Conservation (phyloP, 2,797 vertebrate genomes). For the Hemibagrus guttatus region DNA sequence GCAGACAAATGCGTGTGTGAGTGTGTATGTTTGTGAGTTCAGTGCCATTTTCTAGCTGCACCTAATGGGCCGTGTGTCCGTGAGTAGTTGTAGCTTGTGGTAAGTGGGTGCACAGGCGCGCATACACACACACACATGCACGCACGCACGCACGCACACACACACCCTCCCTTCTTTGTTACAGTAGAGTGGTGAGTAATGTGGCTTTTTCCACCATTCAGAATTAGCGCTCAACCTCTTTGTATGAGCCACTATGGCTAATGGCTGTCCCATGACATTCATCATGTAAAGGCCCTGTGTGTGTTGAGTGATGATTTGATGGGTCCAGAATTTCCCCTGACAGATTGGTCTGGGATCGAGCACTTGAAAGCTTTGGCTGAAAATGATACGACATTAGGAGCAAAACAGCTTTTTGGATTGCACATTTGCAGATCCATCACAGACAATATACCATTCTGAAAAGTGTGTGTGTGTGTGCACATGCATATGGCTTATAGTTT, state of each 20-base stretch:
- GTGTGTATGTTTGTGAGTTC: conserved; percentile 17
- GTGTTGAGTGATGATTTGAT: conserved; percentile 46
- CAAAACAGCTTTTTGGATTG: conserved; percentile 41
- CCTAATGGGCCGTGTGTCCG: conserved; percentile 47
- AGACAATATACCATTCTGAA: conserved; percentile 10
- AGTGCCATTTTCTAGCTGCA: conserved; percentile 49
- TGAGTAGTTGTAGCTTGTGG: conserved; percentile 35
- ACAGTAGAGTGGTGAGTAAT: conserved; percentile 66
- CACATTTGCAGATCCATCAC: conserved; percentile 41
- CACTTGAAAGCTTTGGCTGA: conserved; percentile 37
- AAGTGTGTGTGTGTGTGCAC: conserved; percentile 16
- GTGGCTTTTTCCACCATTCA: conserved; percentile 54
- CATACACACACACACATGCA: conserved; percentile 24
- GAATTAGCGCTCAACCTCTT: conserved; percentile 67
- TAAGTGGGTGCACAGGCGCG: conserved; percentile 31
- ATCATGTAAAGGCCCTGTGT: conserved; percentile 52
- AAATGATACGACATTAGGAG: conserved; percentile 38
- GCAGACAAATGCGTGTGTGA: conserved; percentile 50
- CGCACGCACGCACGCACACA: neutral
- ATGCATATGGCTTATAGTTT: neutral
- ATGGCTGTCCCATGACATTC: conserved; percentile 65
- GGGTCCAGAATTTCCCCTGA: conserved; percentile 42
- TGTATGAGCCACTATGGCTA: conserved; percentile 62
- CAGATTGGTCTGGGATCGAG: conserved; percentile 42
- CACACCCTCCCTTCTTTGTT: conserved; percentile 56